Percentiles rank a stretch among this genome's conserved stretches.
These are phyloP conservation scores for Tyria jacobaeae DNA, from an alignment of 2,888 invertebrate genomes.

Conservation along the genomic window DNA sequence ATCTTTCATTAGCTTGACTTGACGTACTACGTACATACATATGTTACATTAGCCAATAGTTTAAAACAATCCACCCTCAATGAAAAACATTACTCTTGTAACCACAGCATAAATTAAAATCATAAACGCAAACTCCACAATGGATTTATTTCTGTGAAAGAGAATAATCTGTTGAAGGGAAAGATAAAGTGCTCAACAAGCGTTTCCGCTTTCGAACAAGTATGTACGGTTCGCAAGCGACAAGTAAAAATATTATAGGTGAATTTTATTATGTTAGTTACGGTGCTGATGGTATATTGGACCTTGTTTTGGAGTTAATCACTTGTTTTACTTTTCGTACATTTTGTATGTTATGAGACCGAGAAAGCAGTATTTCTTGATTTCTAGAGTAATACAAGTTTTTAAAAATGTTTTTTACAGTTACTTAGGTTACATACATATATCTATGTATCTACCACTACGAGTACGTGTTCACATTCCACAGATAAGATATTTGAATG, in stretches of 20 bases:
- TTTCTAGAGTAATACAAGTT: too few relatives aligned
- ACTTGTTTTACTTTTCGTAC: not conserved
- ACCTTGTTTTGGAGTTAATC: not conserved
- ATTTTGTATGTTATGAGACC: too few relatives aligned
- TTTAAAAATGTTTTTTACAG: too few relatives aligned
- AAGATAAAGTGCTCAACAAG: constrained; percentile 40
- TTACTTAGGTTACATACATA: too few relatives aligned
- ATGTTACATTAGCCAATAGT: too few relatives aligned
- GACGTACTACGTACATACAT: too few relatives aligned
- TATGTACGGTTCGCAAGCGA: constrained; percentile 39
- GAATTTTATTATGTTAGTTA: constrained; percentile 32
- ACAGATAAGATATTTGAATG: too few relatives aligned
- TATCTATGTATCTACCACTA: too few relatives aligned
- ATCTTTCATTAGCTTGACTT: too few relatives aligned
- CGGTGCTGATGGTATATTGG: constrained; percentile 27
- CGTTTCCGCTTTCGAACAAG: constrained; percentile 27
- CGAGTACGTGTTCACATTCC: too few relatives aligned
- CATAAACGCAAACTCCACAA: constrained; percentile 16
- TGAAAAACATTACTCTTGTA: constrained; percentile 2
- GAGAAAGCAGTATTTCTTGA: too few relatives aligned
- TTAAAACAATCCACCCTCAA: too few relatives aligned
- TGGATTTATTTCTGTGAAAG: constrained; percentile 24
- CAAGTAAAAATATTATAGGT: constrained; percentile 44
- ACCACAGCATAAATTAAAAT: constrained; percentile 20
- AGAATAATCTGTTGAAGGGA: constrained; percentile 33